Conservation (phyloP, 1,140 invertebrate genomes). For the Pygmarrhopalites habei region DNA sequence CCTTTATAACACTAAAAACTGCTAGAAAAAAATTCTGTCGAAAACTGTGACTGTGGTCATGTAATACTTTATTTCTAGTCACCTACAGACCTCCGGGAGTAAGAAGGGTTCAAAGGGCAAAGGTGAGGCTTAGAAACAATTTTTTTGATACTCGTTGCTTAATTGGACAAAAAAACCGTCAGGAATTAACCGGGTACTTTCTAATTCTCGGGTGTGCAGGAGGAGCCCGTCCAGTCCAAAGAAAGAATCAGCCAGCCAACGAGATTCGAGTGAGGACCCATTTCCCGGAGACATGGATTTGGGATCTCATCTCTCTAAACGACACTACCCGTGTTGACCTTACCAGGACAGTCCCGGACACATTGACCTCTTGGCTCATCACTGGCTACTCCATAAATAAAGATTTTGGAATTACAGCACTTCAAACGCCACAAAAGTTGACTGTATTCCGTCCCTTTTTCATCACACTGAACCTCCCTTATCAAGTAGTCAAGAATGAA, state of each 20-base stretch:
- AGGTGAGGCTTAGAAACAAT: neutral
- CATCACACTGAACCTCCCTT: conserved; percentile 27
- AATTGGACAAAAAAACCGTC: no score
- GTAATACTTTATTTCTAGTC: no score
- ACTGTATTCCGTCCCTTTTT: conserved; percentile 31
- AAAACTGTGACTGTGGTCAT: no score
- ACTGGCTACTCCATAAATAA: conserved; percentile 85
- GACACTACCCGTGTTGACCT: conserved; percentile 44
- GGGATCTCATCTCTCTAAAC: conserved; percentile 49
- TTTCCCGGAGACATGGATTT: conserved; percentile 48
- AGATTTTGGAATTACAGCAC: conserved; percentile 49
- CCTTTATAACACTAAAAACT: no score
- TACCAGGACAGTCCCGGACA: conserved; percentile 64
- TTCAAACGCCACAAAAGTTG: neutral
- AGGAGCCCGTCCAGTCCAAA: neutral
- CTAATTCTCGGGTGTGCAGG: neutral
- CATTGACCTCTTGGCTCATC: conserved; percentile 85
- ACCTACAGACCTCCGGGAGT: no score
- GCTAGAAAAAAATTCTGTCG: no score
- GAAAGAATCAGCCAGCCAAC: neutral
- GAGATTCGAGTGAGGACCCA: neutral
- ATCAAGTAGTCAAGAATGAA: conserved; percentile 33
- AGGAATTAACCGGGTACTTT: neutral
- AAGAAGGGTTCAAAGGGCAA: no score
- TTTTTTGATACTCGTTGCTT: neutral